Evolutionary conservation across 2,797 vertebrate species (phyloP), one percentile per base, ranked within the genome.

Genomic region (Anabacerthia variegaticeps): DNA sequence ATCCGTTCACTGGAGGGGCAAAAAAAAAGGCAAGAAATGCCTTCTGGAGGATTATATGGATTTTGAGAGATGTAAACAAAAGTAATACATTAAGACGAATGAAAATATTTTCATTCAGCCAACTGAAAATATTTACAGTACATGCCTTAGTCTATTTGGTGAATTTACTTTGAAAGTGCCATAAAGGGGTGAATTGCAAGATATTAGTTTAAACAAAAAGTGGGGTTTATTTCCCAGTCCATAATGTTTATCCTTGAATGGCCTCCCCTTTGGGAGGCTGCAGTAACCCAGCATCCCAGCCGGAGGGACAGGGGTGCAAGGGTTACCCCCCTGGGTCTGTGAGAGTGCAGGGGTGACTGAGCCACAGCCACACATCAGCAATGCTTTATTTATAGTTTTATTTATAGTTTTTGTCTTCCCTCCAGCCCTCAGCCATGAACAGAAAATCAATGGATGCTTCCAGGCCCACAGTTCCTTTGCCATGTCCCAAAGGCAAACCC

Each of bases 31-130:
- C 11, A 91, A 85, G 26, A 82, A 73, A 39, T 66, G 46, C 49
- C 21, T 81, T 88, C 44, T 67, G 61, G 74, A 82, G 56, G 62
- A 79, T 94, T 94, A 84, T 51, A 7, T 73, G 85, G 85, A 62
- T 85, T 94, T 94, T 76, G 46, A 68, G 88, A 84, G 55, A 88
- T 7, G 16, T 74, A 82, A 92, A 69, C 36, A 86, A 65, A 83
- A 83, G 26, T 16, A 55, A 67, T 79, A 34, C n/a, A 28, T 77
- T 56, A 76, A 67, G 34, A 63, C 44, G n/a, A 46, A n/a, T 17
- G 28, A 37, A n/a, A n/a, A n/a, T n/a, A n/a, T n/a, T n/a, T n/a
- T n/a, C n/a, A n/a, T n/a, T n/a, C n/a, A n/a, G 34, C 15, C 27
- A 59, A 6, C n/a, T 8, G 30, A 46, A 71, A 48, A 61, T 79